These are phyloP conservation scores for Phyllotreta cruciferae DNA, from an alignment of 2,888 invertebrate genomes.

Conservation along the genomic window DNA sequence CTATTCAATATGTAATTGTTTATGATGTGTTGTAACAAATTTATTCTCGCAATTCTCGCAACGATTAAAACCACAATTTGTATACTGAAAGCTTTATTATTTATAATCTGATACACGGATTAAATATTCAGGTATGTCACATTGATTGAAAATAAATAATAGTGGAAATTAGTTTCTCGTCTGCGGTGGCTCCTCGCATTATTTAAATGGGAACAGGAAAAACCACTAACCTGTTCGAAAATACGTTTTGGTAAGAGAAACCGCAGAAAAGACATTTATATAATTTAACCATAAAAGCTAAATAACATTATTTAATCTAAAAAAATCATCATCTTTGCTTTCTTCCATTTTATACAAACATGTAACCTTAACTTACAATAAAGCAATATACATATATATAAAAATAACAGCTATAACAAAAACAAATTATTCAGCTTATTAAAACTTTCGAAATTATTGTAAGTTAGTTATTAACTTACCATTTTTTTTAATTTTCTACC, in stretches of 20 bases:
- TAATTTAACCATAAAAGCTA: slow-evolving; percentile 45
- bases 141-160: slow-evolving; percentile 54
- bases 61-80: not conserved
- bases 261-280: slow-evolving; percentile 11
- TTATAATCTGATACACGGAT: slow-evolving; percentile 56
- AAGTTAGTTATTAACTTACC: slow-evolving; percentile 44
- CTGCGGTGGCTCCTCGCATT: slow-evolving; percentile 29
- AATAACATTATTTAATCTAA: slow-evolving; percentile 42
- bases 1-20: too few relatives aligned
- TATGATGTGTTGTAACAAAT: too few relatives aligned
- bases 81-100: slow-evolving; percentile 58
- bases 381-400: slow-evolving; percentile 45
- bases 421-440: slow-evolving; percentile 44
- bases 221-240: slow-evolving; percentile 52
- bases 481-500: slow-evolving; percentile 30
- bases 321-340: slow-evolving; percentile 43
- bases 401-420: slow-evolving; percentile 51
- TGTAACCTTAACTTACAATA: slow-evolving; percentile 55
- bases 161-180: slow-evolving; percentile 38
- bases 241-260: slow-evolving; percentile 10
- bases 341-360: slow-evolving; percentile 54
- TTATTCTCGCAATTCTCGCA: too few relatives aligned
- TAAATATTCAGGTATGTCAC: slow-evolving; percentile 56
- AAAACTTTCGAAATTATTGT: slow-evolving; percentile 45
- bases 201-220: slow-evolving; percentile 40